A percentile compares a stretch with the other conserved stretches of the same genome.
Evolutionary conservation across 2,888 invertebrate species (phyloP).

Genomic region (Gymnoscelis rufifasciata): DNA sequence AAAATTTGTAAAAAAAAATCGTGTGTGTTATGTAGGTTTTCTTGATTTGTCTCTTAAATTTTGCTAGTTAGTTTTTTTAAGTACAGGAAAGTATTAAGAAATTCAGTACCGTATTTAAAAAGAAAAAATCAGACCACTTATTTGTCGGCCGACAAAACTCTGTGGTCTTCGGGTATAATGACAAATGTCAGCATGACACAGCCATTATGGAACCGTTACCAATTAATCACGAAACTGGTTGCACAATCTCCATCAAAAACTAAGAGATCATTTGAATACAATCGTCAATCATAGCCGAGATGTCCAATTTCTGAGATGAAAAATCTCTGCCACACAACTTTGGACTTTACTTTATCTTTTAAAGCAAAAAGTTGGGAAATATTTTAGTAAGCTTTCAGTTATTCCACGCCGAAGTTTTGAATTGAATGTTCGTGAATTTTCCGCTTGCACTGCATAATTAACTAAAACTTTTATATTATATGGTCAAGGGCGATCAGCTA

Average conservation of each 20-base stretch:
- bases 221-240: slow-evolving; percentile 14
- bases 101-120: too few relatives aligned
- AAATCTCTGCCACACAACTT: slow-evolving; percentile 2
- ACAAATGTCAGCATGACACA: slow-evolving; percentile 4
- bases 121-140: too few relatives aligned
- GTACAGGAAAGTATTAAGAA: too few relatives aligned
- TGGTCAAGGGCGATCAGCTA: too few relatives aligned
- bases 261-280: slow-evolving; percentile 34
- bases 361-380: not conserved
- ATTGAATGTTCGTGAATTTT: slow-evolving; percentile 10
- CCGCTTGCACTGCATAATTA: too few relatives aligned
- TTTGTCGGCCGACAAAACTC: too few relatives aligned
- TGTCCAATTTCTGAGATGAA: slow-evolving; percentile 8
- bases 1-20: too few relatives aligned
- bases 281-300: slow-evolving; percentile 28
- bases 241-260: slow-evolving; percentile 15
- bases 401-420: slow-evolving; percentile 12
- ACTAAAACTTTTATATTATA: too few relatives aligned
- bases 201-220: slow-evolving; percentile 7
- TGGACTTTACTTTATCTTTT: not conserved
- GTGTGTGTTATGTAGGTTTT: too few relatives aligned
- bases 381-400: slow-evolving; percentile 2
- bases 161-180: not conserved
- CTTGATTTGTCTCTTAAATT: too few relatives aligned
- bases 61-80: too few relatives aligned